A percentile compares a stretch with the other conserved stretches of the same genome.
phyloP scores from a whole-genome alignment of 2,113 vertebrate species.

The Hemichromis elongatus region DNA sequence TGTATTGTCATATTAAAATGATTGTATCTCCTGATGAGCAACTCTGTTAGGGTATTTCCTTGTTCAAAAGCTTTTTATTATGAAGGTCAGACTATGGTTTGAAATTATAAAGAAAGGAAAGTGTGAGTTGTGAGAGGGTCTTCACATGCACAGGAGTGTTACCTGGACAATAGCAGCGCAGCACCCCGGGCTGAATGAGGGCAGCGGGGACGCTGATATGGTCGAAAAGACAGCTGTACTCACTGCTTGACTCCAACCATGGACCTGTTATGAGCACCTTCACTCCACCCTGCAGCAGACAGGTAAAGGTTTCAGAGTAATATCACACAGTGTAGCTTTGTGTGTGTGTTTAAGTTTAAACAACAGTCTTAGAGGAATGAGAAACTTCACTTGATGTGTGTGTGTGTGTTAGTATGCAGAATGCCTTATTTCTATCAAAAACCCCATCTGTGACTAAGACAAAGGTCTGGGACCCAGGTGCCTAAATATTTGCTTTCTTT shows the following conservation, averaged over 20 bases:
- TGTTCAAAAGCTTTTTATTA: background rate
- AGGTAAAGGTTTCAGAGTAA: constrained; percentile 2
- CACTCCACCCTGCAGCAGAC: constrained; percentile 85
- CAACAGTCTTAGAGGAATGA: background rate
- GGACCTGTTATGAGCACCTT: constrained; percentile 98
- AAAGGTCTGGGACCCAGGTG: background rate
- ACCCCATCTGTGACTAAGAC: background rate
- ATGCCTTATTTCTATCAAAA: background rate
- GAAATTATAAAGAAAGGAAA: background rate
- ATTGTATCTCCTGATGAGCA: background rate
- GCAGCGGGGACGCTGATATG: constrained; percentile 97
- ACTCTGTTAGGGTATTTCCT: background rate
- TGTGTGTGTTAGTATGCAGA: background rate
- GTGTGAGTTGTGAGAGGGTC: background rate
- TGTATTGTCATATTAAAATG: background rate
- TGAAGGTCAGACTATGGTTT: background rate
- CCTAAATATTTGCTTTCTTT: background rate
- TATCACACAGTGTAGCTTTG: background rate
- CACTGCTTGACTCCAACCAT: constrained; percentile 94
- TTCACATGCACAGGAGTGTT: constrained; percentile 29
- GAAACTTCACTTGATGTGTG: background rate
- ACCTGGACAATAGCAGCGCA: constrained; percentile 99
- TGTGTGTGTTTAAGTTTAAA: background rate
- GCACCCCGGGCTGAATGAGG: constrained; percentile 95
- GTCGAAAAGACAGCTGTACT: constrained; percentile 98